Evolutionary conservation across 2,113 vertebrate species (phyloP).

Genomic region (Benitochromis conjunctus): DNA sequence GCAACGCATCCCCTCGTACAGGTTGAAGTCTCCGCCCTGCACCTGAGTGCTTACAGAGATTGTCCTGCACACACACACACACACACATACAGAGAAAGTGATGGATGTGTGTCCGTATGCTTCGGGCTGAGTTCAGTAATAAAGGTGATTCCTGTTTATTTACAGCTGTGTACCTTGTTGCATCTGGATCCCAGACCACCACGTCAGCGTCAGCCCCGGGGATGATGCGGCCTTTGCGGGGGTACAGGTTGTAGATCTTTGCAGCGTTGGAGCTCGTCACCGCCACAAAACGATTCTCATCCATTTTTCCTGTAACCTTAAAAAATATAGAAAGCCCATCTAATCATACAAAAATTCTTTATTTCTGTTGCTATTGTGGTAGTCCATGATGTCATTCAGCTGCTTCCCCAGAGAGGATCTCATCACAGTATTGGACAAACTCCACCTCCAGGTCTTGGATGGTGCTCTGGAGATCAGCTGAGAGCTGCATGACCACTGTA

Average conservation of each 20-base stretch:
- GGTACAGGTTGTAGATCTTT: slow-evolving; percentile 97
- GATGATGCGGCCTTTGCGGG: slow-evolving; percentile 94
- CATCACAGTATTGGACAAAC: neutral
- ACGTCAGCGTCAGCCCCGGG: slow-evolving; percentile 89
- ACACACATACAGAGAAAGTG: neutral
- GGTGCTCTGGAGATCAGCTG: neutral
- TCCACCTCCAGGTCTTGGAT: neutral
- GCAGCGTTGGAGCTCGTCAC: slow-evolving; percentile 95
- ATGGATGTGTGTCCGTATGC: neutral
- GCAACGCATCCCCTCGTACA: slow-evolving; percentile 92
- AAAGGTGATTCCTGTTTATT: neutral
- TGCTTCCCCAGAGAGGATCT: neutral
- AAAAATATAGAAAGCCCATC: neutral
- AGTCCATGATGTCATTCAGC: neutral
- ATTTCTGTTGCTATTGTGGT: neutral
- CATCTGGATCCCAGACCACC: slow-evolving; percentile 95
- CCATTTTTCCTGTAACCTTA: slow-evolving; percentile 94
- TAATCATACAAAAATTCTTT: neutral
- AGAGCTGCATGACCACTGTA: neutral
- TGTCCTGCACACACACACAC: slow-evolving; percentile 72
- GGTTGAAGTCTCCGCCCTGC: slow-evolving; percentile 92
- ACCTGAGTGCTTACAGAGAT: slow-evolving; percentile 91
- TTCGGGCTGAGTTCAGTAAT: neutral
- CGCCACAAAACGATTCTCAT: slow-evolving; percentile 95
- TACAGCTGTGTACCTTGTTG: slow-evolving; percentile 27